Base-by-base conservation (phyloP, 2,888 invertebrate species). In the Amphipyra tragopoginis region DNA sequence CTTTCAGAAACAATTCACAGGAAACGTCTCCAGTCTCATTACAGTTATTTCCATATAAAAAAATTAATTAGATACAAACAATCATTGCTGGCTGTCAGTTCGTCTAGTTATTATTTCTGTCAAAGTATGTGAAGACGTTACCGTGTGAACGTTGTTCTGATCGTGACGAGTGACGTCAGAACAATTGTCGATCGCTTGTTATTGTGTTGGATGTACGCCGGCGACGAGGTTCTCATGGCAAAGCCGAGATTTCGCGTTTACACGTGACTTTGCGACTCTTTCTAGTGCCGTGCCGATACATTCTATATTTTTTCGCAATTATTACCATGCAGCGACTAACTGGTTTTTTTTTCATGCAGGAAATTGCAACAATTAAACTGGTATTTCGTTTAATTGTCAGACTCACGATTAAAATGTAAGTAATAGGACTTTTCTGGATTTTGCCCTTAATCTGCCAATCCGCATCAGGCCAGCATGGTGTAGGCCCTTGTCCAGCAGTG, bases 131-230 rank as follows among this genome's bases (percentile, higher is more conserved):
- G 76, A 77, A 82, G 83, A 76, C 60, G 77, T 80, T 83, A 86
- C 86, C 92, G 93, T 93, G 93, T 91, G 93, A 93, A 93, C 84
- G 79, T 80, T 67, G 75, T 75, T 78, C 80, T 83, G 83, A 88
- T 89, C 91, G 90, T 90, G 91, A 89, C 83, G 86, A 85, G 86
- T 86, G 85, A 85, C 87, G 90, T 87, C 89, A 88, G 79, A 82
- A 84, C 89, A 86, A 88, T 90, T 90, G 90, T 87, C 89, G 87
- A 89, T 87, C 83, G 85, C 74, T 72, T 81, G 83, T 79, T 80
- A 81, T 84, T 82, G 79, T 75, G 78, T 74, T 81, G 81, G 75
- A 75, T 79, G 74, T 75, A 56, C 58, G 57, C 42, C 47, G 56
- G 47, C 50, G 70, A 65, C 71, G 79, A 59, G 75, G 84, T 91